Evolutionary conservation across 2,113 vertebrate genomes (phyloP).

Genomic region (Plotosus lineatus): DNA sequence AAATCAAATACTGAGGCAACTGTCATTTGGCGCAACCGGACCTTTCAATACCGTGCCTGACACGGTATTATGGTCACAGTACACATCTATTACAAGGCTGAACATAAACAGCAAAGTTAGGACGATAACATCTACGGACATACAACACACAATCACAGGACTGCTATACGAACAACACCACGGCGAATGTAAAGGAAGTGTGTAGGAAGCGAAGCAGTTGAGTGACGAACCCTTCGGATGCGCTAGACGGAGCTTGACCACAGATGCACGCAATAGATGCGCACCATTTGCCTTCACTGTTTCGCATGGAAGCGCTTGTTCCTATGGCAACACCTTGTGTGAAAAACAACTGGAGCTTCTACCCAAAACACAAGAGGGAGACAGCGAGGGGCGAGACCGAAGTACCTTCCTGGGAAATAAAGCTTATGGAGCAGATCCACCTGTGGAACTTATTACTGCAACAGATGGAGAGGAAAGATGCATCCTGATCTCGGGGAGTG

Average conservation of each 20-base stretch:
- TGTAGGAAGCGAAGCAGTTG: slow-evolving; percentile 25
- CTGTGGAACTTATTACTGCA: slow-evolving; percentile 48
- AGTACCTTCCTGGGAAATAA: slow-evolving; percentile 37
- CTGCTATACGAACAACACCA: background rate
- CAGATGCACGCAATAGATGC: slow-evolving; percentile 22
- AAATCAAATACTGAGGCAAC: background rate
- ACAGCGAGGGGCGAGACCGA: slow-evolving; percentile 23
- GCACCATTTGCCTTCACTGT: background rate
- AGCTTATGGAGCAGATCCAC: slow-evolving; percentile 40
- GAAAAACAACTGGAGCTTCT: slow-evolving; percentile 33
- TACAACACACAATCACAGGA: background rate
- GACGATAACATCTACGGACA: background rate
- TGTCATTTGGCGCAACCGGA: background rate
- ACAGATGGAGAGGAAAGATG: slow-evolving; percentile 46
- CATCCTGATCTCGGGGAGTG: background rate
- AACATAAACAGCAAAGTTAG: background rate
- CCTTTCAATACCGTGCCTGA: background rate
- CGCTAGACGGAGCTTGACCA: slow-evolving; percentile 37
- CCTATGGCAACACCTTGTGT: slow-evolving; percentile 31
- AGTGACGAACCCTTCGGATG: slow-evolving; percentile 33
- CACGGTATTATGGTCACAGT: too few relatives aligned
- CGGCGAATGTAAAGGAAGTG: background rate
- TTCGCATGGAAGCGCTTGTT: slow-evolving; percentile 29
- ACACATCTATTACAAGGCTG: too few relatives aligned
- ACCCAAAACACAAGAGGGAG: slow-evolving; percentile 29